These are phyloP conservation scores for Syrphus vitripennis DNA, from an alignment of 2,888 invertebrate species.

Conservation along the genomic window DNA sequence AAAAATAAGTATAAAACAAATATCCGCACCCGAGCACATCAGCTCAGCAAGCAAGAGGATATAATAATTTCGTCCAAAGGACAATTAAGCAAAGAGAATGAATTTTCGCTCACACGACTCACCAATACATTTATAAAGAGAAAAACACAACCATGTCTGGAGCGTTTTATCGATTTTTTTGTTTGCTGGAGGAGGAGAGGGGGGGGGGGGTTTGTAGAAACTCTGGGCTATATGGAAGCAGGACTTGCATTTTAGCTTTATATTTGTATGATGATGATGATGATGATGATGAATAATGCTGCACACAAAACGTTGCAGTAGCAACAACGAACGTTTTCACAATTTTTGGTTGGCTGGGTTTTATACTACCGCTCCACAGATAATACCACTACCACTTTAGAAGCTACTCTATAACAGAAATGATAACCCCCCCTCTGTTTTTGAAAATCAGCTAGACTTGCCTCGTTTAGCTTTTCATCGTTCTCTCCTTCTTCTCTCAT, in stretches of 20 bases:
- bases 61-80: conserved; percentile 54
- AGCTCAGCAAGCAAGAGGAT: conserved; percentile 18
- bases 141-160: conserved; percentile 36
- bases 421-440: not conserved
- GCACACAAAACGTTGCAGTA: conserved; percentile 68
- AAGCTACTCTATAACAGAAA: not conserved
- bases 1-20: conserved; percentile 3
- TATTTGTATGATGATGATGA: not conserved
- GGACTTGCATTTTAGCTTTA: conserved; percentile 1
- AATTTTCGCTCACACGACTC: conserved; percentile 55
- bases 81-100: conserved; percentile 66
- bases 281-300: conserved; percentile 49
- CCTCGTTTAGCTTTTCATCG: conserved; percentile 46
- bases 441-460: conserved; percentile 38
- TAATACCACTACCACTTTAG: conserved; percentile 24
- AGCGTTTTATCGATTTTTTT: conserved; percentile 66
- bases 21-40: conserved; percentile 33
- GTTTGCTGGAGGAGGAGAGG: no score
- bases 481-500: conserved; percentile 41
- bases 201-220: not conserved
- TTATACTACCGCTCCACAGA: conserved; percentile 21
- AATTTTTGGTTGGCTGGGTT: conserved; percentile 64
- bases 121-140: conserved; percentile 8
- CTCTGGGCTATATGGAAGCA: not conserved
- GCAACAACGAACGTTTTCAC: conserved; percentile 65